phyloP scores from a whole-genome alignment of 1,140 invertebrate genomes.

The Helicoverpa zea region DNA sequence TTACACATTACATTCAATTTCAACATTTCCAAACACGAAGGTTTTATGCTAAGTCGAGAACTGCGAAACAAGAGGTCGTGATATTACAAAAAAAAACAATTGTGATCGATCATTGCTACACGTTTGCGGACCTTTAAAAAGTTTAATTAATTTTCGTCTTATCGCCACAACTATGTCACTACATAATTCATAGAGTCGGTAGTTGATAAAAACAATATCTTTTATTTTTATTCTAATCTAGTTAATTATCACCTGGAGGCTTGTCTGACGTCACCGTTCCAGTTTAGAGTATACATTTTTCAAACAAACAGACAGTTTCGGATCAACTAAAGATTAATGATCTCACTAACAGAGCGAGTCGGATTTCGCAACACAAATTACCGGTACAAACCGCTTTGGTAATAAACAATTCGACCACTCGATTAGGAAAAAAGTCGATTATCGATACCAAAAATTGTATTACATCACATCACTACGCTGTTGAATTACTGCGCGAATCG shows the following conservation, averaged over 20 bases:
- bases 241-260: conserved; percentile 51
- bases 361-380: conserved; percentile 69
- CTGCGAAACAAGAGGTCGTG: neutral
- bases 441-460: conserved; percentile 53
- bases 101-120: conserved; percentile 23
- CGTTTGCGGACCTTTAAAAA: conserved; percentile 35
- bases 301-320: conserved; percentile 67
- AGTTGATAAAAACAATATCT: conserved; percentile 38
- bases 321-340: conserved; percentile 68
- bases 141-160: conserved; percentile 25
- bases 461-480: conserved; percentile 54
- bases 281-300: conserved; percentile 63
- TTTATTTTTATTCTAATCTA: conserved; percentile 43
- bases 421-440: conserved; percentile 56
- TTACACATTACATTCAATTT: conserved; percentile 41
- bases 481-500: neutral
- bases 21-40: conserved; percentile 17
- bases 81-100: conserved; percentile 11
- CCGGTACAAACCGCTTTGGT: conserved; percentile 60
- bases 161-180: conserved; percentile 34
- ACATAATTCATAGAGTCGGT: conserved; percentile 38
- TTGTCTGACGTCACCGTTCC: conserved; percentile 53
- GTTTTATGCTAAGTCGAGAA: conserved; percentile 9
- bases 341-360: conserved; percentile 63
- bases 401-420: conserved; percentile 62